These are phyloP conservation scores for Mus caroli DNA, from an alignment of 2,797 vertebrate species.

Conservation along the genomic window DNA sequence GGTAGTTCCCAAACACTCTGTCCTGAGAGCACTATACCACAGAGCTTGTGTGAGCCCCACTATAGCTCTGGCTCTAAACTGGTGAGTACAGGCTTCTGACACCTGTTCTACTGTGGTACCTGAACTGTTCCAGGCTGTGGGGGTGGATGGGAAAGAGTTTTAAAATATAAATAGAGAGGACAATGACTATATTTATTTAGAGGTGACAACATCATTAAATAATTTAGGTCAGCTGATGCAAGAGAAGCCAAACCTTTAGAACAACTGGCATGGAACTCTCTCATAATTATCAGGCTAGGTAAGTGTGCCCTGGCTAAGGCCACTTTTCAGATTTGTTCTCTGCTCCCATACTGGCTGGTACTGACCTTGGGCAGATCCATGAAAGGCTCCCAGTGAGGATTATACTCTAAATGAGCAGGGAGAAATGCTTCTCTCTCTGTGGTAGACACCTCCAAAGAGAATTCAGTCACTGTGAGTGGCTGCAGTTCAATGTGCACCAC, in stretches of 20 bases:
- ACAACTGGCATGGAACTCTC: constrained; percentile 49
- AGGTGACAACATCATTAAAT: constrained; percentile 72
- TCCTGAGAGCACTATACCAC: constrained; percentile 42
- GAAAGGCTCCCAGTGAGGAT: not conserved
- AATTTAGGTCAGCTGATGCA: constrained; percentile 78
- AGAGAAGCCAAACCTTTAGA: constrained; percentile 67
- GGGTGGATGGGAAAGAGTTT: constrained; percentile 74
- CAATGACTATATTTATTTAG: constrained; percentile 71
- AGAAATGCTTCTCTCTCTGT: not conserved
- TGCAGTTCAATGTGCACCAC: constrained; percentile 71
- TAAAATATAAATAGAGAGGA: constrained; percentile 65
- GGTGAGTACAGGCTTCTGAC: constrained; percentile 62
- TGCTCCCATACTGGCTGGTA: not conserved
- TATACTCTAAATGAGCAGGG: not conserved
- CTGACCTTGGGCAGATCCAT: not conserved
- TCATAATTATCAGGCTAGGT: constrained; percentile 51
- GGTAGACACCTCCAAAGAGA: not conserved
- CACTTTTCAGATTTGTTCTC: not conserved
- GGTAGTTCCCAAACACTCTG: constrained; percentile 63
- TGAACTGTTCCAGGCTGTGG: constrained; percentile 62
- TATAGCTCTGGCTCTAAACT: constrained; percentile 68
- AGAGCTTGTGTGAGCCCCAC: constrained; percentile 53
- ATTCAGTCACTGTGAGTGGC: constrained; percentile 33
- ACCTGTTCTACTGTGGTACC: constrained; percentile 53
- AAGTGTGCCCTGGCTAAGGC: not conserved